Conservation (phyloP, 2,797 vertebrate genomes). For the Poeciliopsis gracilis region DNA sequence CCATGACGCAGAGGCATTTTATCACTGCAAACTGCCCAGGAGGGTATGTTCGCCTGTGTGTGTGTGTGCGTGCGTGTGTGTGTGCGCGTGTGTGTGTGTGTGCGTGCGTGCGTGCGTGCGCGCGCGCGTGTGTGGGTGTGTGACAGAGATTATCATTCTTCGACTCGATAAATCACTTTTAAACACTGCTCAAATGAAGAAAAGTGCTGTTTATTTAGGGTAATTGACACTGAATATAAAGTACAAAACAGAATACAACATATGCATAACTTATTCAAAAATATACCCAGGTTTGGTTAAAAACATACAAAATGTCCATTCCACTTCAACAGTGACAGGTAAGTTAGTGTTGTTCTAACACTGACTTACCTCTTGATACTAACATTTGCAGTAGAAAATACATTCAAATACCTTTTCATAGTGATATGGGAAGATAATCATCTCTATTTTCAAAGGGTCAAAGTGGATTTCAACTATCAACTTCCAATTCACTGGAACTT, state of each 20-base stretch:
- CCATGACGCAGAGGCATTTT: no score
- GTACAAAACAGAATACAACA: neutral
- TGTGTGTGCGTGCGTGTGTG: no score
- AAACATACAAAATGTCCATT: neutral
- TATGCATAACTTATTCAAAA: neutral
- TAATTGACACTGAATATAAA: neutral
- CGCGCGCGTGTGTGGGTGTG: no score
- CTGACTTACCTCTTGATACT: neutral
- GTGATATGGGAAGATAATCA: neutral
- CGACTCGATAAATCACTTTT: neutral
- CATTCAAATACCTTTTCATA: neutral
- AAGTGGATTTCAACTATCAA: neutral
- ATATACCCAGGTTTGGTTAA: neutral
- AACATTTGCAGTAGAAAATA: neutral
- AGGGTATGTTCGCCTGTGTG: no score
- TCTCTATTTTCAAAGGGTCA: neutral
- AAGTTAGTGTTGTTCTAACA: neutral
- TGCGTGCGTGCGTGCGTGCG: no score
- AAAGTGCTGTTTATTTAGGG: slow-evolving; percentile 3
- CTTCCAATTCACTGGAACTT: neutral
- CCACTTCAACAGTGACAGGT: neutral
- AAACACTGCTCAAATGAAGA: neutral
- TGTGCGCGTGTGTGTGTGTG: no score
- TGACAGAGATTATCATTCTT: no score
- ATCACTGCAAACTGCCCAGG: no score